A percentile compares a stretch with the other conserved stretches of the same genome.
Conservation (phyloP, 2,113 vertebrate species). For the Nycticorax nycticorax region DNA sequence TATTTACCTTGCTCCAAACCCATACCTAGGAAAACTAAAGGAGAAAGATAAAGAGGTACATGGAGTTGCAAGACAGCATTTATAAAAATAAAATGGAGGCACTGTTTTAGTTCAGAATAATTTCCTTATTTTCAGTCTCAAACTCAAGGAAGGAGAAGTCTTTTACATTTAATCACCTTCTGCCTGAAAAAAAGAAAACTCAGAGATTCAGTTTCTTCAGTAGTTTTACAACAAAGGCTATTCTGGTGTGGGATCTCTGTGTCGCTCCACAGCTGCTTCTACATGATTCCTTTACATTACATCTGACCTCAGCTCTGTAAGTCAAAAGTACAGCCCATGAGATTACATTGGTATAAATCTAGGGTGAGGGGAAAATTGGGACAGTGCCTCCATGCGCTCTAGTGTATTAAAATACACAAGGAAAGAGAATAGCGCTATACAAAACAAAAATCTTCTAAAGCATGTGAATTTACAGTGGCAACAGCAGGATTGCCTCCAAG, state of each 20-base stretch:
- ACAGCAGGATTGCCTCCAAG: background rate
- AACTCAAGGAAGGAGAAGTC: background rate
- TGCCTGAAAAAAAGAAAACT: background rate
- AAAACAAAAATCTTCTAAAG: background rate
- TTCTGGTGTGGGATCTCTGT: background rate
- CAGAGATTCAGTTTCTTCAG: background rate
- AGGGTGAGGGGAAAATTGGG: background rate
- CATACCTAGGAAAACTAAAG: background rate
- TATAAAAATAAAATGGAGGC: background rate
- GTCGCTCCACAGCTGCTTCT: constrained; percentile 8
- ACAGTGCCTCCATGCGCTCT: background rate
- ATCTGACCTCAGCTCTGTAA: background rate
- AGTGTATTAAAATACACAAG: background rate
- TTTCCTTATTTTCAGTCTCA: background rate
- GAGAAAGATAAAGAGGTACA: background rate
- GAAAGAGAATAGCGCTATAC: background rate
- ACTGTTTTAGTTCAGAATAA: background rate
- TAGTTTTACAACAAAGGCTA: background rate
- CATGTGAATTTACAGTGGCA: background rate
- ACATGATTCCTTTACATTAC: background rate
- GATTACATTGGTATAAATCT: background rate
- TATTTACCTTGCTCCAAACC: background rate
- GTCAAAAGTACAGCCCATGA: background rate
- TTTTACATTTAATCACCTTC: background rate
- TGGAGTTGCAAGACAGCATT: background rate